Percentiles rank a stretch among this genome's conserved stretches.
Conservation (phyloP, 2,888 invertebrate genomes). For the Ichneumoninae sp. region DNA sequence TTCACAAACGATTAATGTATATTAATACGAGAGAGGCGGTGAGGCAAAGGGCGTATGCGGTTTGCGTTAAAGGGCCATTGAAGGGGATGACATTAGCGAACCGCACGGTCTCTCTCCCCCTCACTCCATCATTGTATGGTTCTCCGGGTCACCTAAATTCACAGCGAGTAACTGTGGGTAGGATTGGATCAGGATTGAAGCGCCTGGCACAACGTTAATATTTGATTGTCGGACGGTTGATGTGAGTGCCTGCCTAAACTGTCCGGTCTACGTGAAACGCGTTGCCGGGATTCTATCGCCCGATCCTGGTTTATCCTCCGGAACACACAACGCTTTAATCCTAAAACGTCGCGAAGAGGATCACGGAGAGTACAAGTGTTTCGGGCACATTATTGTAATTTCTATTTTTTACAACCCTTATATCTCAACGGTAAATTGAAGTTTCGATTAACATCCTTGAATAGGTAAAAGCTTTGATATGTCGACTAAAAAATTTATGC, state of each 20-base stretch:
- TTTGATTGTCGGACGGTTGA: slow-evolving; percentile 51
- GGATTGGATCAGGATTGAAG: slow-evolving; percentile 25
- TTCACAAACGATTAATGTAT: slow-evolving; percentile 27
- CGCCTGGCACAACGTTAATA: slow-evolving; percentile 37
- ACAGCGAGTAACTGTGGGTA: background rate
- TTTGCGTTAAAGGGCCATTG: slow-evolving; percentile 30
- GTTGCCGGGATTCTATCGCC: background rate
- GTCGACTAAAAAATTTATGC: too few relatives aligned
- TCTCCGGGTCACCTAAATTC: slow-evolving; percentile 23
- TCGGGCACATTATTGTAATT: slow-evolving; percentile 8
- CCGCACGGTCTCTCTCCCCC: slow-evolving; percentile 15
- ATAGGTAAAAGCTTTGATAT: too few relatives aligned
- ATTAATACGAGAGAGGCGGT: background rate
- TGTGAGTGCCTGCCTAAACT: slow-evolving; percentile 22
- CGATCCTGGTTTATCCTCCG: slow-evolving; percentile 40
- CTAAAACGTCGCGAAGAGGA: slow-evolving; percentile 1
- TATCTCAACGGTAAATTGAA: too few relatives aligned
- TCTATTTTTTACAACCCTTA: background rate
- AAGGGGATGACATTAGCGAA: slow-evolving; percentile 36
- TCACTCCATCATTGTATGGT: slow-evolving; percentile 7
- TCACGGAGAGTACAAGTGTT: background rate
- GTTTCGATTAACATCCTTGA: too few relatives aligned
- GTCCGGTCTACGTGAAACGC: background rate
- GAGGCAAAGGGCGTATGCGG: slow-evolving; percentile 18
- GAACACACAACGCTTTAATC: background rate